Evolutionary conservation across 2,888 invertebrate species (phyloP).

Genomic region (Nemapogon koenigi): DNA sequence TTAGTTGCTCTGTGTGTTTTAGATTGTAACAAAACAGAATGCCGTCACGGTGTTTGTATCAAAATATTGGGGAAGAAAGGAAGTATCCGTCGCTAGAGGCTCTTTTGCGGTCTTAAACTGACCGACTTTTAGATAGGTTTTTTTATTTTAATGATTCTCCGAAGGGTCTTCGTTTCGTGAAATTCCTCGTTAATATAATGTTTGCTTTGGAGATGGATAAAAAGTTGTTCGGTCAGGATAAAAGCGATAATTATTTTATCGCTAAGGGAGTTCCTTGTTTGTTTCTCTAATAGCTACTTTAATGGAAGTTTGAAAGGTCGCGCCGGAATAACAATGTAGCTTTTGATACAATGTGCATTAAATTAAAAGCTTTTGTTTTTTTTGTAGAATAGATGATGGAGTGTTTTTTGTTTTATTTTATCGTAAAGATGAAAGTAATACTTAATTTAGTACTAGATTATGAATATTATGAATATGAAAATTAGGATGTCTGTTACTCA

Average conservation of each 20-base stretch:
- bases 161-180: conserved; percentile 29
- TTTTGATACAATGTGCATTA: conserved; percentile 35
- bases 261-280: conserved; percentile 53
- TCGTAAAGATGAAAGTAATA: no score
- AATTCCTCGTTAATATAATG: conserved; percentile 36
- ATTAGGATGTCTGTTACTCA: no score
- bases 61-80: conserved; percentile 25
- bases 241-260: conserved; percentile 63
- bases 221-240: conserved; percentile 36
- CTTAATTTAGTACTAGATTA: no score
- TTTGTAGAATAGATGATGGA: no score
- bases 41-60: conserved; percentile 53
- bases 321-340: conserved; percentile 34
- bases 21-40: conserved; percentile 61
- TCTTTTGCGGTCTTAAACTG: conserved; percentile 27
- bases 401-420: no score
- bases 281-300: conserved; percentile 62
- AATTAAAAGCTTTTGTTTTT: conserved; percentile 3
- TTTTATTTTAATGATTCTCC: conserved; percentile 21
- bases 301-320: conserved; percentile 43
- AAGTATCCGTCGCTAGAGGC: conserved; percentile 27
- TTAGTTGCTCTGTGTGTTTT: conserved; percentile 27
- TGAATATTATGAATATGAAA: no score
- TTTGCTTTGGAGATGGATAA: conserved; percentile 32
- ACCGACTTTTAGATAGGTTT: conserved; percentile 42